Evolutionary conservation across 2,888 invertebrate genomes (phyloP), one percentile per base, ranked within the genome.

Genomic region (Lissonota sp.): DNA sequence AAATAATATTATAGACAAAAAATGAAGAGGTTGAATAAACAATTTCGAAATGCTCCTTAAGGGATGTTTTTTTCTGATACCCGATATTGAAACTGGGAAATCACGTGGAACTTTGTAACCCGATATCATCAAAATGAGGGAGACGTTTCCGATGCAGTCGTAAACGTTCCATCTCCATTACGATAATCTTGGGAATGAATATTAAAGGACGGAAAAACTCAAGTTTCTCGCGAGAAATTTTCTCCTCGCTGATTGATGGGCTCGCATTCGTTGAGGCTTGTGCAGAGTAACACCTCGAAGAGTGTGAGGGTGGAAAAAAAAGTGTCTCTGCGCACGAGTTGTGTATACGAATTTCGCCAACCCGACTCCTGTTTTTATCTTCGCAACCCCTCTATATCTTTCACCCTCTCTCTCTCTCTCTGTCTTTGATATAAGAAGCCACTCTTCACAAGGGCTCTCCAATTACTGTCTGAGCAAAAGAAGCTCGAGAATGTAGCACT

Each of bases 401-500:
- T 78, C 73, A 40, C n/a, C 51, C 58, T 51, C 51, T 37, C 53
- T 37, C 26, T 62, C 44, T 66, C 26, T 69, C 16, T 46, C 73
- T 67, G 53, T 64, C 62, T 79, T 84, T 82, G 73, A 81, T 62
- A 78, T 76, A 84, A 83, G 78, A 72, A 83, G 83, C 72, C 78
- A 84, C 84, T 83, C 77, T 81, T 80, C 67, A 62, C 76, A 64
- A 84, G 79, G 73, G 83, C 79, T 77, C 84, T 85, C 79, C 81
- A 84, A 80, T 84, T 85, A 79, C 83, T 66, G 72, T 72, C 79
- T 67, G 76, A 82, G 77, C 63, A 69, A 49, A 51, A 74, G 63
- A 75, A 44, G 72, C 64, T 80, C 57, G 44, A 79, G 60, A 62
- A 74, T 74, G 70, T 58, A 67, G 60, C 26, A 55, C 73, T 66